Conservation (phyloP, 2,888 invertebrate genomes). For the Notodonta ziczac region DNA sequence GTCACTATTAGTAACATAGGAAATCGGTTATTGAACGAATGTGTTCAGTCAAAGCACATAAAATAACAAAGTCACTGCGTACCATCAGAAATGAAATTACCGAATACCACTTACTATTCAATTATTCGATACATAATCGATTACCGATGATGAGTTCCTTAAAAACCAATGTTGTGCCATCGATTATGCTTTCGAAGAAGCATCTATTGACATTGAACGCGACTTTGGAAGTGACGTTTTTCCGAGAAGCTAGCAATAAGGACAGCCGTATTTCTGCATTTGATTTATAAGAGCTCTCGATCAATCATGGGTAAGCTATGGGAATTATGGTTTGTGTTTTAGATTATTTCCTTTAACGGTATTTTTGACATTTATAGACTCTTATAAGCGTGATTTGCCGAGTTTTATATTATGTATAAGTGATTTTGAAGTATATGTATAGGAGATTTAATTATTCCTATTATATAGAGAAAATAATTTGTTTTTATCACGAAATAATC, state of each 20-base stretch:
- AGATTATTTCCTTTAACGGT: neutral
- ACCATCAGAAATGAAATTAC: neutral
- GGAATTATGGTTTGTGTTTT: neutral
- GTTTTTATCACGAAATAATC: too few species aligned
- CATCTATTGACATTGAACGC: neutral
- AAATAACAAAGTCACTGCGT: too few species aligned
- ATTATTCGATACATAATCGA: neutral
- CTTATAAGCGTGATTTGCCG: too few species aligned
- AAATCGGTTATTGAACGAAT: too few species aligned
- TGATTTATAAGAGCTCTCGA: neutral
- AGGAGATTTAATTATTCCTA: too few species aligned
- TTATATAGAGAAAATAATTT: too few species aligned
- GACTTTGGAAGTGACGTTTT: neutral
- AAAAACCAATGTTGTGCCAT: neutral
- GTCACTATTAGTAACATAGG: too few species aligned
- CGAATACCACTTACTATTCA: neutral
- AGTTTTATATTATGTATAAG: too few species aligned
- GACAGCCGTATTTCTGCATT: neutral
- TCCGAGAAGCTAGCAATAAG: neutral
- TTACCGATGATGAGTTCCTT: neutral
- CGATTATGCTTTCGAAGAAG: neutral
- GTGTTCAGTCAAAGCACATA: too few species aligned
- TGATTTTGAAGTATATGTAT: too few species aligned
- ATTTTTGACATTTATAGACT: neutral
- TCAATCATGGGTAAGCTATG: neutral